Evolutionary conservation across 2,113 vertebrate species (phyloP).

Genomic region (Romanogobio albipinnatus): DNA sequence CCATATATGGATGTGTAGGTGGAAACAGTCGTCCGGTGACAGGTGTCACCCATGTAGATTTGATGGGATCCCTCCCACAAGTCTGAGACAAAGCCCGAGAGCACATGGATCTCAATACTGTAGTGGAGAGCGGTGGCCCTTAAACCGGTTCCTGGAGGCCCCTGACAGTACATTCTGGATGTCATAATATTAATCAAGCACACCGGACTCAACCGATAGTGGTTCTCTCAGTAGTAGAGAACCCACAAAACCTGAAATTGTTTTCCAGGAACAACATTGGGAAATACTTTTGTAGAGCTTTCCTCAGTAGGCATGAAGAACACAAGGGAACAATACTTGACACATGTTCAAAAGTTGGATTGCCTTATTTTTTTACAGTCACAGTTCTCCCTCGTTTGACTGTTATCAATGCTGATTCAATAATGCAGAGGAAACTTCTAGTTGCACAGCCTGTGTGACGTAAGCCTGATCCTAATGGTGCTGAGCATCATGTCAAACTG

Average conservation of each 20-base stretch:
- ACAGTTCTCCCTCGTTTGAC: background rate
- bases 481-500: background rate
- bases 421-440: slow-evolving; percentile 52
- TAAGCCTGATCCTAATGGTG: slow-evolving; percentile 28
- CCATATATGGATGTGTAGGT: background rate
- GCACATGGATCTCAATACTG: slow-evolving; percentile 65
- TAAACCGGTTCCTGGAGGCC: background rate
- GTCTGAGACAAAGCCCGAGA: slow-evolving; percentile 32
- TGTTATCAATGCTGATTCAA: background rate
- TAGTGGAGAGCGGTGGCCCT: background rate
- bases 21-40: background rate
- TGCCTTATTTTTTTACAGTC: background rate
- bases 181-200: background rate
- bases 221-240: background rate
- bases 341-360: background rate
- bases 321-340: background rate
- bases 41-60: background rate
- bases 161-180: background rate
- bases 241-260: background rate
- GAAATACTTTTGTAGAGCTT: background rate
- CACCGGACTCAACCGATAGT: background rate
- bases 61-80: slow-evolving; percentile 47
- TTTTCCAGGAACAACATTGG: background rate
- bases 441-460: slow-evolving; percentile 49
- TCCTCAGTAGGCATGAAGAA: background rate